Conservation (phyloP, 1,140 invertebrate genomes). For the Ectropis grisescens region DNA sequence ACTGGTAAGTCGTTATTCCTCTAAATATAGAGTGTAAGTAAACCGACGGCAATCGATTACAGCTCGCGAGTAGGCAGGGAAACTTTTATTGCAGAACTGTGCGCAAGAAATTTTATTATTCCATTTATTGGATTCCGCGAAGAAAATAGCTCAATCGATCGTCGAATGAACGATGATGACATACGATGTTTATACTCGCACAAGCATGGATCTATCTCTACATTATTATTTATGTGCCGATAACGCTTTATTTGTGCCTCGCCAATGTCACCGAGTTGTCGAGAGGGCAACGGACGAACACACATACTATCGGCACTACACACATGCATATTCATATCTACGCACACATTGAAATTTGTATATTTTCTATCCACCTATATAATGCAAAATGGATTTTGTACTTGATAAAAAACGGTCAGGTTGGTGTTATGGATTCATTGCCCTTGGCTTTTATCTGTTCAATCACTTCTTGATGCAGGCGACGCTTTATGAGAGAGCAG, state of each 20-base stretch:
- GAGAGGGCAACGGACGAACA: slow-evolving; percentile 57
- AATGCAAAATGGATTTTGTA: slow-evolving; percentile 34
- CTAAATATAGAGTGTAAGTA: too few relatives aligned
- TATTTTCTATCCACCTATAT: slow-evolving; percentile 16
- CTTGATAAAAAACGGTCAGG: slow-evolving; percentile 37
- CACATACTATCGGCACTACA: slow-evolving; percentile 11
- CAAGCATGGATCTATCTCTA: slow-evolving; percentile 16
- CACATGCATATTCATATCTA: slow-evolving; percentile 12
- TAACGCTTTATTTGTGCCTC: slow-evolving; percentile 58
- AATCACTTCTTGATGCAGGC: too few relatives aligned
- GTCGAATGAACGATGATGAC: slow-evolving; percentile 4
- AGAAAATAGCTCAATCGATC: too few relatives aligned
- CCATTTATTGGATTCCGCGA: too few relatives aligned
- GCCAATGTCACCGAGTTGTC: slow-evolving; percentile 65
- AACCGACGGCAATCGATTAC: too few relatives aligned
- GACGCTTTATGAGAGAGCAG: too few relatives aligned
- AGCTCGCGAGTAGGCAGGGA: too few relatives aligned
- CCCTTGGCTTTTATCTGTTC: slow-evolving; percentile 39
- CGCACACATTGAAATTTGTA: slow-evolving; percentile 14
- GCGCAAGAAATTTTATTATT: too few relatives aligned
- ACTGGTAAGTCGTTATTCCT: too few relatives aligned
- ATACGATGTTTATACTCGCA: slow-evolving; percentile 10
- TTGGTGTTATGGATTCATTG: slow-evolving; percentile 55
- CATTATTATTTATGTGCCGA: slow-evolving; percentile 36
- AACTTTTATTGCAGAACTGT: too few relatives aligned